Evolutionary conservation across 2,113 vertebrate genomes (phyloP).

Genomic region (Amia ocellicauda): DNA sequence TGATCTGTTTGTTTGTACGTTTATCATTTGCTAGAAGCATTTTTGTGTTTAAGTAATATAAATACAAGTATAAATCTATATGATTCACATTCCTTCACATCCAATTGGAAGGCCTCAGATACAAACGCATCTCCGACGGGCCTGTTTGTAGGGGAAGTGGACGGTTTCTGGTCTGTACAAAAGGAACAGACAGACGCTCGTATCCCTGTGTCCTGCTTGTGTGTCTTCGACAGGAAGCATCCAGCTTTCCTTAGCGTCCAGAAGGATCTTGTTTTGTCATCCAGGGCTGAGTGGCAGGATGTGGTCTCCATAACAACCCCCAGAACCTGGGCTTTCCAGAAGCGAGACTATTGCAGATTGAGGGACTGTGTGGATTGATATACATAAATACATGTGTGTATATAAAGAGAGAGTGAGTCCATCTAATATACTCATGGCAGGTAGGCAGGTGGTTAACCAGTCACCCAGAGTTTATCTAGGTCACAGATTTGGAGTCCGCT

Average conservation of each 20-base stretch:
- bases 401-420: not conserved
- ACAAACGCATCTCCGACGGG: no score
- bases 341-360: slow-evolving; percentile 10
- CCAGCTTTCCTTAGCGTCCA: slow-evolving; percentile 20
- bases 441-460: not conserved
- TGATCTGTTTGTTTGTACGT: no score
- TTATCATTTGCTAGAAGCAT: no score
- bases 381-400: slow-evolving; percentile 3
- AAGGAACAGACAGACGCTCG: no score
- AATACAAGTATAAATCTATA: no score
- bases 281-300: slow-evolving; percentile 49
- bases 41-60: no score
- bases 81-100: no score
- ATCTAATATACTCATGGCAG: not conserved
- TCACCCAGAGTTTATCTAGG: not conserved
- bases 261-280: slow-evolving; percentile 33
- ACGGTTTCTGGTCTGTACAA: no score
- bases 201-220: not conserved
- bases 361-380: slow-evolving; percentile 15
- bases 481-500: no score
- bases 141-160: no score
- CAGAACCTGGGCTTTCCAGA: slow-evolving; percentile 18
- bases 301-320: slow-evolving; percentile 61
- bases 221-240: slow-evolving; percentile 19
- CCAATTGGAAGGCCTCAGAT: no score